Base-by-base conservation (phyloP, 1,140 invertebrate genomes). In the Drosophila jambulina region DNA sequence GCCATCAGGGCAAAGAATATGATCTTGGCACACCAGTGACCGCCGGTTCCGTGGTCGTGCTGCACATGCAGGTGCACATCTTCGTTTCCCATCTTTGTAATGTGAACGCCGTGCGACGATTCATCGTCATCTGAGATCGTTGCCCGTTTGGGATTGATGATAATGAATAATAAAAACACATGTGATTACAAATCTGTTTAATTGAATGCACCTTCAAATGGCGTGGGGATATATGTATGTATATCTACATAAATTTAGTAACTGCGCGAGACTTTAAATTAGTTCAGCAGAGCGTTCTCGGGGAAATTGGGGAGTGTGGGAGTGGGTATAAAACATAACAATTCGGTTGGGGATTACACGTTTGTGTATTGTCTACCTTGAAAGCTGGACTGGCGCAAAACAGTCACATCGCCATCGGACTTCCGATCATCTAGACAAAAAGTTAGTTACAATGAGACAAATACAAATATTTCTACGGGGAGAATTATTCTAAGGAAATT, bases 1-100 rank as follows among this genome's bases (percentile, higher is more conserved):
- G 95, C 95, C 46, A 97, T 94, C 15, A 97, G 87, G 4, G 94
- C 92, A 82, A 97, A 97, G 92, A 97, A 97, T 68, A 97, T 94
- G 43, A 97, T 95, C 93, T 96, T 97, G 9, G 96, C 96, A 92
- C 96, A 96, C 94, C 96, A 95, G 82, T 96, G 96, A 32, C 96
- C 96, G 43, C 96, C 96, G 17, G 95, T 96, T 12, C 94, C 94
- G 71, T 94, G 94, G 48, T 97, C 96, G 79, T 96, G 95, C 29
- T 97, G 94, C 32, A 97, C 94, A 82, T 97, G 96, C 81, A 97
- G 95, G 54, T 95, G 95, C 27, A 96, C 93, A 88, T 93, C 92
- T 19, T 93, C 91, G 49, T 78, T 91, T 60, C 92, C 92, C 92
- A 93, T 93, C 83, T 93, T 93, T 53, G 92, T 92, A 53, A 92